A percentile compares a stretch with the other conserved stretches of the same genome.
phyloP scores from a whole-genome alignment of 1,140 invertebrate species.

The Cydia pomonella region DNA sequence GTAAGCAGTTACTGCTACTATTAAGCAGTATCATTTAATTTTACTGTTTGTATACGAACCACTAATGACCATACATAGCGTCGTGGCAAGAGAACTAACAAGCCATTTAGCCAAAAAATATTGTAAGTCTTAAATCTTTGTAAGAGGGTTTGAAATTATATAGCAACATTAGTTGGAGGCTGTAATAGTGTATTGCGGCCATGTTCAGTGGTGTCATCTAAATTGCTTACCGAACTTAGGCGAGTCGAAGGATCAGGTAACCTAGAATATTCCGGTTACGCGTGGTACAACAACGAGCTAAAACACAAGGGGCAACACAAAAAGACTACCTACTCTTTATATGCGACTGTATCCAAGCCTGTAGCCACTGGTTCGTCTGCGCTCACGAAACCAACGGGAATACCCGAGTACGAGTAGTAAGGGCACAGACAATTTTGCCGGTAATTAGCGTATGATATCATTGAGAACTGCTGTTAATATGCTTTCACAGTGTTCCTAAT shows the following conservation, averaged over 20 bases:
- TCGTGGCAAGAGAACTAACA: background rate
- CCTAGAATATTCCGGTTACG: no score
- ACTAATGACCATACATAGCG: slow-evolving; percentile 24
- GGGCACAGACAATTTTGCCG: slow-evolving; percentile 14
- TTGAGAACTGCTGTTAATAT: slow-evolving; percentile 26
- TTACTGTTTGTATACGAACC: slow-evolving; percentile 21
- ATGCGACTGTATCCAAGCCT: no score
- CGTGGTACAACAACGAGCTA: no score
- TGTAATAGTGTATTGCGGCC: background rate
- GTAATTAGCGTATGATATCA: slow-evolving; percentile 30
- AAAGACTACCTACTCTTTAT: no score
- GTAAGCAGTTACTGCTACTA: background rate
- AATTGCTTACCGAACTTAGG: background rate
- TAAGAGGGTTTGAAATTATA: background rate
- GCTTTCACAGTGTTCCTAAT: slow-evolving; percentile 20
- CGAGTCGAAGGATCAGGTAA: background rate
- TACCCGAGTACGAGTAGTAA: background rate
- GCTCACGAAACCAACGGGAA: background rate
- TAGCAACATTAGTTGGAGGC: background rate
- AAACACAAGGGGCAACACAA: no score
- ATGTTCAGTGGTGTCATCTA: background rate
- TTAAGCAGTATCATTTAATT: slow-evolving; percentile 22
- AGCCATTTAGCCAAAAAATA: background rate
- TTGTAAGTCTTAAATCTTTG: background rate
- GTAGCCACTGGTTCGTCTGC: background rate